Conservation (phyloP, 2,888 invertebrate species). For the Iphiclides podalirius region DNA sequence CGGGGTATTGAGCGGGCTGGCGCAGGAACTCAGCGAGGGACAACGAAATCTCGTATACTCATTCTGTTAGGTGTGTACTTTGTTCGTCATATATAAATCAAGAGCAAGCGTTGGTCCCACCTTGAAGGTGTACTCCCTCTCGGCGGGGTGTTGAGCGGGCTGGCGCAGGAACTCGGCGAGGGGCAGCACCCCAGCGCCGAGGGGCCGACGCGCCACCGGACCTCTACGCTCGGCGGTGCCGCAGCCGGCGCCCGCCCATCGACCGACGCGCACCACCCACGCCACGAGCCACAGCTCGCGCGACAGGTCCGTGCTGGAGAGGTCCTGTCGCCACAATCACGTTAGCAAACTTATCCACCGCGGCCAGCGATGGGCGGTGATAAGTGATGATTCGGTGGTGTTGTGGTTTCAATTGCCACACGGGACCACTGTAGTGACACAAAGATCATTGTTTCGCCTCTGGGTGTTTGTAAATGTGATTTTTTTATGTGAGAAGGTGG, state of each 20-base stretch:
- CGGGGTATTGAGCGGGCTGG: constrained; percentile 78
- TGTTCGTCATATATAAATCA: too few species aligned
- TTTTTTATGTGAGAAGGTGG: too few species aligned
- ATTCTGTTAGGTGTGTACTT: too few species aligned
- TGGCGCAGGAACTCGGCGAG: constrained; percentile 84
- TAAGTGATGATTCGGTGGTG: background rate
- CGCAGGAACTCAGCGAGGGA: constrained; percentile 85
- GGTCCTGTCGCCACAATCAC: constrained; percentile 77
- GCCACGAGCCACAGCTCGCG: constrained; percentile 93
- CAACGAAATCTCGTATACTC: too few species aligned
- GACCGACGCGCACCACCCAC: constrained; percentile 93
- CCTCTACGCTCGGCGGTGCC: constrained; percentile 76
- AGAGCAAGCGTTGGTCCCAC: too few species aligned
- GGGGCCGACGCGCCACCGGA: constrained; percentile 85
- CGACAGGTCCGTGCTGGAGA: constrained; percentile 91
- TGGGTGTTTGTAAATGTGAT: too few species aligned
- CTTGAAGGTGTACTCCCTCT: constrained; percentile 90
- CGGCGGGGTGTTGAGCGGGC: constrained; percentile 81
- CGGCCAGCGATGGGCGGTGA: too few species aligned
- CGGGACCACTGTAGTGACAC: too few species aligned
- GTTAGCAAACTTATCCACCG: too few species aligned
- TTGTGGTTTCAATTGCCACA: too few species aligned
- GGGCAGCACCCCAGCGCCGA: constrained; percentile 91
- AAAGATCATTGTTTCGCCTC: too few species aligned
- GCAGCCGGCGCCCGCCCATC: constrained; percentile 82